Evolutionary conservation across 2,888 invertebrate genomes (phyloP), one percentile per base, ranked within the genome.

Genomic region (Lycia hirtaria): DNA sequence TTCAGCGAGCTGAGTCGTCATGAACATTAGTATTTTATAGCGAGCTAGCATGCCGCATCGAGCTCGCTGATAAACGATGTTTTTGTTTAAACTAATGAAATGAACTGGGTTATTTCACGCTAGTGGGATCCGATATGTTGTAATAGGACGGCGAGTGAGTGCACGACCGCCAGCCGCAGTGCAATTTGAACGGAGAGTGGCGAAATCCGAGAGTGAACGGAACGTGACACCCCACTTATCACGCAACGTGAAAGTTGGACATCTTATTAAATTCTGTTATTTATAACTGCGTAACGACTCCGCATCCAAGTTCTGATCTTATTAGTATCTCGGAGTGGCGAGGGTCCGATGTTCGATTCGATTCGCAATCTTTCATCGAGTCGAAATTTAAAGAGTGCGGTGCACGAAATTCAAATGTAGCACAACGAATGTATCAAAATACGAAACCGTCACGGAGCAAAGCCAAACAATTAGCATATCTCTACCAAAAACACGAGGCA

Each of bases 141-240:
- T 69, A 80, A 80, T 73, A 65, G 77, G 70, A 74, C 65, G 73
- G 75, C 71, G 69, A 62, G 63, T 71, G 67, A 74, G 73, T 79
- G 80, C 77, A 77, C 72, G 76, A 72, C 73, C 74, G 73, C 73
- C 75, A 72, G 71, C 68, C 72, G 67, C 69, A 81, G 78, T 83
- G 85, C 87, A 86, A 86, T 85, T 83, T 80, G 79, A 85, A 75
- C 81, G 74, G 81, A 78, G 81, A 83, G 75, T 85, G 87, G 87
- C 84, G 87, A 87, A 89, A 88, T 84, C 81, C 70, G 80, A 85
- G 84, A 85, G 78, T 80, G 84, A 82, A 83, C 82, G 81, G 79
- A 87, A 88, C 88, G 85, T 85, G 88, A 88, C 85, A 87, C 85
- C 81, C 82, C 86, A 88, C 84, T 87, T 89, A 88, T 83, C 82